Evolutionary conservation across 37 sponge, comb jelly and placozoan species (phyloP), one percentile per base, ranked within the genome.

Genomic region (Geodia barretti): DNA sequence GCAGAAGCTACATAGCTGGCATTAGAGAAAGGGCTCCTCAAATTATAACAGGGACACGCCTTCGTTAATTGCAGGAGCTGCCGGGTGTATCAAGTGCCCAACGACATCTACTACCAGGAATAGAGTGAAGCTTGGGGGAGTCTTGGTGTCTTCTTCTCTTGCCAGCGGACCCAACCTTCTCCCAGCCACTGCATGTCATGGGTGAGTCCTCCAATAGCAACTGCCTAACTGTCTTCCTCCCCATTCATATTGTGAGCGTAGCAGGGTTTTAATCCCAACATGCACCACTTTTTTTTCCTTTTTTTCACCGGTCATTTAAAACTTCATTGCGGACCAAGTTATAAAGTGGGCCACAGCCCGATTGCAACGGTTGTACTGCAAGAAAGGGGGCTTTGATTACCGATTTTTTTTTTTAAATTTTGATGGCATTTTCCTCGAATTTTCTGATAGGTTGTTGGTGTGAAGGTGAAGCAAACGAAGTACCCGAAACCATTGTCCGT

Each of bases 61-160:
- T n/a, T n/a, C n/a, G n/a, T n/a, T n/a, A n/a, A 0, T 8, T 70
- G 9, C 31, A 89, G 90, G 83, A 86, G 25, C 60, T 95, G 1
- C 77, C 85, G 40, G 25, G 3, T 24, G 82, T 19, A 77, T 98
- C 29, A 98, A 98, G 66, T 98, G 99, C 99, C 99, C 0, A 98
- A 98, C 79, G 99, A 98, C 69, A 89, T 98, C 58, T 98, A 98
- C 78, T 93, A 90, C 74, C 60, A 64, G 41, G n/a, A 41, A 62
- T 8, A 34, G 84, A 31, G 80, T 83, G 20, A 97, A 97, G 77
- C 79, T 97, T 0, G 99, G 99, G 20, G 99, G 99, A 21, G 82
- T 93, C 36, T 72, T 98, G 73, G 90, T 93, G 21, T 86, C 93
- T 40, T 82, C 85, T 34, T 75, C 74, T 43, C 65, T 91, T 17